Conservation (phyloP, 2,113 vertebrate species). For the Calyptomena viridis region DNA sequence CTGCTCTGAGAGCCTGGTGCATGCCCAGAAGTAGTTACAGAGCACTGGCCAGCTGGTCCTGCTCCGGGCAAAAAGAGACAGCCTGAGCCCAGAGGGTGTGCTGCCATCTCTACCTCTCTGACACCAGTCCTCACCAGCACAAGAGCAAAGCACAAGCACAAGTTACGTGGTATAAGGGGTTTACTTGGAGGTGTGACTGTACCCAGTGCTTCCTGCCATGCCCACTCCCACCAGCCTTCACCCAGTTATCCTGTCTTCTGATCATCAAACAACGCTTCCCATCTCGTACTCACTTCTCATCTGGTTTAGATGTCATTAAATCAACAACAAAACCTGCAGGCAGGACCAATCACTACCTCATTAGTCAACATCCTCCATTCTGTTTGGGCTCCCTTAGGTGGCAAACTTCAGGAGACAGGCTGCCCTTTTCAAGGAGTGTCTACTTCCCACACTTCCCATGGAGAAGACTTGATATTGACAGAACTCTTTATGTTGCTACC, state of each 20-base stretch:
- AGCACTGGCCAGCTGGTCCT: background rate
- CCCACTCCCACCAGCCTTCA: background rate
- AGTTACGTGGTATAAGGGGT: background rate
- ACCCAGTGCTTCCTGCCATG: accelerated
- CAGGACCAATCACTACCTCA: background rate
- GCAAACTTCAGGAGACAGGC: background rate
- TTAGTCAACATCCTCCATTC: background rate
- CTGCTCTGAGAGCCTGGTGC: accelerated
- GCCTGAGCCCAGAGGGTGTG: background rate
- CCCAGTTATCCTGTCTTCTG: background rate
- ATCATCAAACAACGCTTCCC: background rate
- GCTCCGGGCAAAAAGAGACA: background rate
- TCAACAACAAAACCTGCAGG: background rate
- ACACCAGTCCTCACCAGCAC: background rate
- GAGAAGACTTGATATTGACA: background rate
- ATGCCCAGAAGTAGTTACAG: accelerated
- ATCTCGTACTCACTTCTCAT: background rate
- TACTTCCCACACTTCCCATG: background rate
- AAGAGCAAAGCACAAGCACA: accelerated
- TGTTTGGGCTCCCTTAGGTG: background rate
- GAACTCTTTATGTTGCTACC: background rate
- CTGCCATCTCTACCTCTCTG: background rate
- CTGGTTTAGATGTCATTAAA: background rate
- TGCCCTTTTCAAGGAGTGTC: background rate
- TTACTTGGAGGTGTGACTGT: accelerated